These are phyloP conservation scores for Priocnemis perturbator DNA, from an alignment of 2,888 invertebrate genomes.

Conservation along the genomic window DNA sequence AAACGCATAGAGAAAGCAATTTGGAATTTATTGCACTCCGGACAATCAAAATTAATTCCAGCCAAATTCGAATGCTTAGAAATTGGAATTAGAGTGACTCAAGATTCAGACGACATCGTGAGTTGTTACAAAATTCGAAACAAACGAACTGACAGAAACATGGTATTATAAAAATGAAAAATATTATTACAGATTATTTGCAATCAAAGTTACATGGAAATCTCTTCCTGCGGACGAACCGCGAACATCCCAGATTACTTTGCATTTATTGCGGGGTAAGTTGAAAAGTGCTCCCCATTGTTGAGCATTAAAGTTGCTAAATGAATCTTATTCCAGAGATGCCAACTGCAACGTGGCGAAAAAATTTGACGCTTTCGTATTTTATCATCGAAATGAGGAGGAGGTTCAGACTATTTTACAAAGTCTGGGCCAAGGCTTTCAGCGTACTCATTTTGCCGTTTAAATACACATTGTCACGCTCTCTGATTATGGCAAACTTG, in stretches of 20 bases:
- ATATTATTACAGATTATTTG: conserved; percentile 75
- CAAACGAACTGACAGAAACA: background rate
- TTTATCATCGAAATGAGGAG: conserved; percentile 72
- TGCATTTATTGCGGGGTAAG: conserved; percentile 81
- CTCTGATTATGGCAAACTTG: too few relatives aligned
- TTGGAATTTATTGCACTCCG: conserved; percentile 62
- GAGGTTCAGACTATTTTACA: conserved; percentile 76
- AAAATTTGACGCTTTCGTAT: conserved; percentile 76
- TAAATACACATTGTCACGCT: conserved; percentile 48
- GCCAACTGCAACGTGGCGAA: conserved; percentile 76
- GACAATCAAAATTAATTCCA: conserved; percentile 63
- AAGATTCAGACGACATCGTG: conserved; percentile 72
- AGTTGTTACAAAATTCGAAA: conserved; percentile 28
- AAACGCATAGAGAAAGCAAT: conserved; percentile 77
- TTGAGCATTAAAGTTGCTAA: background rate
- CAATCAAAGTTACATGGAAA: conserved; percentile 81
- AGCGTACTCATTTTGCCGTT: conserved; percentile 77
- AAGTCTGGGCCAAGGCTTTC: conserved; percentile 78
- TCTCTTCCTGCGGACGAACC: conserved; percentile 80
- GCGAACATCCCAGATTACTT: conserved; percentile 77
- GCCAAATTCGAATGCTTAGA: conserved; percentile 77
- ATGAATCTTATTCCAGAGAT: conserved; percentile 68
- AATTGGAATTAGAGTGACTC: conserved; percentile 76
- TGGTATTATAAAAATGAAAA: background rate
- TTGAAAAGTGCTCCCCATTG: background rate